Evolutionary conservation across 1,140 invertebrate species (phyloP), one percentile per base, ranked within the genome.

Genomic region (Pachypeltis micranthus): DNA sequence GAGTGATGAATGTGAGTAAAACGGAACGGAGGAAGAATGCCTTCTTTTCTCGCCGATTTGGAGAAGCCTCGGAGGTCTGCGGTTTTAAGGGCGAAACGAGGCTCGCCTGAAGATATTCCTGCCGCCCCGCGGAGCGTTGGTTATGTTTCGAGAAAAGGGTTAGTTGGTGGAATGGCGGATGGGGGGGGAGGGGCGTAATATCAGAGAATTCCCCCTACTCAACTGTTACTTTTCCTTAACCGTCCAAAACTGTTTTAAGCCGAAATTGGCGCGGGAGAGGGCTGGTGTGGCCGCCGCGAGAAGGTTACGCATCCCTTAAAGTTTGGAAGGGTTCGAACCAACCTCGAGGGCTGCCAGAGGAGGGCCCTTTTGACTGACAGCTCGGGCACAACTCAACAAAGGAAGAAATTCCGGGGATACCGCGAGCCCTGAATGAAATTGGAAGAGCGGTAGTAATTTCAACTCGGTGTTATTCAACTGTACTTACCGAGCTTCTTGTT

Each of bases 1-100:
- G 47, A 51, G 47, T 51, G 47, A 51, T 51, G 47, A 51, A 51
- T 51, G 47, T 51, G n/a, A n/a, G n/a, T n/a, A n/a, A n/a, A n/a
- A n/a, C n/a, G n/a, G n/a, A n/a, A n/a, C n/a, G n/a, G n/a, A 14
- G 47, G 7, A 21, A 21, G 21, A 51, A 16, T 21, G 12, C 23
- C 47, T 21, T 51, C 19, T 10, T 21, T 14, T 21, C 47, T 4
- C 10, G 19, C 47, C 47, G 23, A 51, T 51, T 51, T 21, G 34
- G 34, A 7, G 7, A n/a, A 39, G n/a, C 7, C 34, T 39, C 7
- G 34, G 34, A 10, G 34, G 34, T 39, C n/a, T 39, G 7, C 34
- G 7, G 7, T 39, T 7, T 7, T 39, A 39, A 39, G 34, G n/a
- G n/a, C 34, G 34, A 39, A n/a, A n/a, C n/a, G n/a, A n/a, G n/a